A percentile compares a stretch with the other conserved stretches of the same genome.
phyloP scores from a whole-genome alignment of 1,140 invertebrate species.

The Helicoverpa zea region DNA sequence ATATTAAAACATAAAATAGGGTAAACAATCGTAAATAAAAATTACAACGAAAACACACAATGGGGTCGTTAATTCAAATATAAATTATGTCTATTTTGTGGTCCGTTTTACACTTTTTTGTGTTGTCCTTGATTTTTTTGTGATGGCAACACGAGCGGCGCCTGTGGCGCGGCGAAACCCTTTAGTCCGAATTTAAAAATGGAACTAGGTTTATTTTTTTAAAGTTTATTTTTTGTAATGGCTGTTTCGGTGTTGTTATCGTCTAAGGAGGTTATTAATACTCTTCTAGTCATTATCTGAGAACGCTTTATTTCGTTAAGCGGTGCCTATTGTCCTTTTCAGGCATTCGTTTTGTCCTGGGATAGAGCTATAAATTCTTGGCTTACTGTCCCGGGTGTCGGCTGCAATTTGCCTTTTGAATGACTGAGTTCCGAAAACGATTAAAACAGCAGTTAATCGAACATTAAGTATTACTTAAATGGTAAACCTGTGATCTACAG shows the following conservation, averaged over 20 bases:
- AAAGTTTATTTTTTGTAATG: conserved; percentile 47
- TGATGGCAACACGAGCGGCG: conserved; percentile 70
- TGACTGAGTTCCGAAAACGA: conserved; percentile 3
- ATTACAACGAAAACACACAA: conserved; percentile 83
- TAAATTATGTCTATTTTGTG: conserved; percentile 84
- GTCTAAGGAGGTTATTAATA: conserved; percentile 70
- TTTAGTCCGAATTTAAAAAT: conserved; percentile 74
- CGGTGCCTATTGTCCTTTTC: conserved; percentile 63
- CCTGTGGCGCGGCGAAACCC: conserved; percentile 75
- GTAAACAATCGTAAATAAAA: conserved; percentile 86
- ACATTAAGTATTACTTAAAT: neutral
- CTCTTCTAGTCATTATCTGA: conserved; percentile 74
- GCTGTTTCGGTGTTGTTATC: conserved; percentile 61
- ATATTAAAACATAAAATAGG: conserved; percentile 86
- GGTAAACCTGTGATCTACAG: neutral
- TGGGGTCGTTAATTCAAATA: conserved; percentile 80
- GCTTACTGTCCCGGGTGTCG: conserved; percentile 39
- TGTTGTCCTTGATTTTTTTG: conserved; percentile 74
- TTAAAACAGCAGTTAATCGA: neutral
- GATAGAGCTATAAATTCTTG: conserved; percentile 52
- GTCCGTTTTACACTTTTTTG: conserved; percentile 81
- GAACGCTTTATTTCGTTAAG: conserved; percentile 70
- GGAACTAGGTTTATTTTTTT: conserved; percentile 60
- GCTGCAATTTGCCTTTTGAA: conserved; percentile 42
- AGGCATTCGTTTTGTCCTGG: conserved; percentile 53